Evolutionary conservation across 2,113 vertebrate genomes (phyloP).

Genomic region (Gavialis gangeticus): DNA sequence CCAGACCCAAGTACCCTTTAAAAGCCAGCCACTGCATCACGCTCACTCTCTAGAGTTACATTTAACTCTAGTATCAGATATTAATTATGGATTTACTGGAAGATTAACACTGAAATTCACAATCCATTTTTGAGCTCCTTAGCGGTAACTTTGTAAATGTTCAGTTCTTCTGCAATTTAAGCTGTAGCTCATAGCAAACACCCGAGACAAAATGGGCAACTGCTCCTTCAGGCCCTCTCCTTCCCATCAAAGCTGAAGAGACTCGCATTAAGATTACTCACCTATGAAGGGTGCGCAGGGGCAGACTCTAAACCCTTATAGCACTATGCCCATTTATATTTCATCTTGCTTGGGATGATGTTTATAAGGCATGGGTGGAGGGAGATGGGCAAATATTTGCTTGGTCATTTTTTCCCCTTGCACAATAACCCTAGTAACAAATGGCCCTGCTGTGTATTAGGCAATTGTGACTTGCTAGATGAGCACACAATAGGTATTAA

Average conservation of each 20-base stretch:
- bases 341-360: neutral
- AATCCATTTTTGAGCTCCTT: neutral
- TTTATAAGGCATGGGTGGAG: neutral
- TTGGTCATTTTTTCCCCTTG: neutral
- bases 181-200: neutral
- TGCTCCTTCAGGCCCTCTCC: neutral
- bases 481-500: neutral
- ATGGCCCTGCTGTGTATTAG: neutral
- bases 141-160: no score
- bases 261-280: neutral
- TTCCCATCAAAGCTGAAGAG: neutral
- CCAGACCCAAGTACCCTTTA: neutral
- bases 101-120: neutral
- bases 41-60: neutral
- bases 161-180: neutral
- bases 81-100: neutral
- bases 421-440: neutral
- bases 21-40: neutral
- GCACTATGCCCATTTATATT: neutral
- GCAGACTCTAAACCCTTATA: neutral
- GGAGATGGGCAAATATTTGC: neutral
- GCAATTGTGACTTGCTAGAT: neutral
- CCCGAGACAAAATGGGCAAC: neutral
- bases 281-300: neutral
- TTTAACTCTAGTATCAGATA: neutral